These are phyloP conservation scores for Trichomycterus rosablanca DNA, from an alignment of 2,113 vertebrate genomes.

Conservation along the genomic window DNA sequence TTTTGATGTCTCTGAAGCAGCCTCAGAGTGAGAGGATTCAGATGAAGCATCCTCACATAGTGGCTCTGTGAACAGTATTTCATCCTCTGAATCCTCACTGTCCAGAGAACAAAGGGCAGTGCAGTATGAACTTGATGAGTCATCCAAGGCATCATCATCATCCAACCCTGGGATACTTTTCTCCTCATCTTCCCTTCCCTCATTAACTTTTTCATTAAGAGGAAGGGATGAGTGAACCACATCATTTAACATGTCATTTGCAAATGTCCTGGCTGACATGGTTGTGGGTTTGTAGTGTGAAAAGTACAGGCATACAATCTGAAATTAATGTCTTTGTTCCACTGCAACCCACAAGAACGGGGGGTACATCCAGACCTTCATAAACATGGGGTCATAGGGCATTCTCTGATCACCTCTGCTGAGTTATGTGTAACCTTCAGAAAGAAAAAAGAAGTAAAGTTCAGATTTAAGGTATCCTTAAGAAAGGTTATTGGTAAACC, in stretches of 20 bases:
- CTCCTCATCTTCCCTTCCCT: slow-evolving; percentile 9
- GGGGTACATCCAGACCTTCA: background rate
- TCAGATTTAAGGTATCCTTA: too few relatives aligned
- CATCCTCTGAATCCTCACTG: slow-evolving; percentile 24
- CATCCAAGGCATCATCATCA: slow-evolving; percentile 30
- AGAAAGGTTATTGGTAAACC: too few relatives aligned
- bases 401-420: background rate
- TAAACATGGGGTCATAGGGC: background rate
- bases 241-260: slow-evolving; percentile 4
- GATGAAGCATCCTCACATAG: background rate
- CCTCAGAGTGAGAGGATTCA: background rate
- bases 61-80: slow-evolving; percentile 1
- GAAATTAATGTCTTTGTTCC: background rate
- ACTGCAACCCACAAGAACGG: background rate
- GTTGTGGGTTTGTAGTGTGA: background rate
- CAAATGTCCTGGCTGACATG: slow-evolving; percentile 19
- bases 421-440: background rate
- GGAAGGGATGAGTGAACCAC: slow-evolving; percentile 9
- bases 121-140: slow-evolving; percentile 41
- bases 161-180: slow-evolving; percentile 11
- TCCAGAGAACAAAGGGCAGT: slow-evolving; percentile 41
- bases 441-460: background rate
- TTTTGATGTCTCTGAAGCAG: slow-evolving; percentile 4
- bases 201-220: slow-evolving; percentile 14
- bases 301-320: background rate